phyloP scores from a whole-genome alignment of 2,113 vertebrate species.

The Hemiscyllium ocellatum region DNA sequence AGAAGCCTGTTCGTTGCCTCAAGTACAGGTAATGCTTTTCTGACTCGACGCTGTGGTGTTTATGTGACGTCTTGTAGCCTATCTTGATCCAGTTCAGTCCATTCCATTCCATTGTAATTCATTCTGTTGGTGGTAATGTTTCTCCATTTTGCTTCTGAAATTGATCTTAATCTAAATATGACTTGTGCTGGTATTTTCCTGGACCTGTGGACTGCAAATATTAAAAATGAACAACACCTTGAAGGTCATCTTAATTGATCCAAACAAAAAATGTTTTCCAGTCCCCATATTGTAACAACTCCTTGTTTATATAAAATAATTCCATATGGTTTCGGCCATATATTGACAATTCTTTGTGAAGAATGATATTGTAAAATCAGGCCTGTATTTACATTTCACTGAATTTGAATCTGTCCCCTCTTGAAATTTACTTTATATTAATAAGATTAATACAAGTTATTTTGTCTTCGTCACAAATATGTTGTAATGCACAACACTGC shows the following conservation, averaged over 20 bases:
- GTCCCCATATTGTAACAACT: not conserved
- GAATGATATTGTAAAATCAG: not conserved
- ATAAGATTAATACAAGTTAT: no score
- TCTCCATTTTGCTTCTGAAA: not conserved
- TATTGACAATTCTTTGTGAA: not conserved
- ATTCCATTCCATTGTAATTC: not conserved
- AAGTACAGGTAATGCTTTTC: constrained; percentile 73
- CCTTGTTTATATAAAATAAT: not conserved
- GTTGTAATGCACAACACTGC: no score
- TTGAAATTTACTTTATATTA: not conserved
- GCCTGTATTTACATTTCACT: not conserved
- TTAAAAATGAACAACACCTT: not conserved
- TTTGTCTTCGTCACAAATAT: no score
- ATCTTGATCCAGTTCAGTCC: no score
- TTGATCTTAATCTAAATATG: not conserved
- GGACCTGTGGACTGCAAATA: not conserved
- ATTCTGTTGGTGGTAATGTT: not conserved
- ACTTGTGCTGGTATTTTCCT: not conserved
- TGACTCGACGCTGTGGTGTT: constrained; percentile 44
- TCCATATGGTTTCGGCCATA: not conserved
- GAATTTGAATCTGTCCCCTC: not conserved
- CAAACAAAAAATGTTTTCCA: not conserved
- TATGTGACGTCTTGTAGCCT: constrained; percentile 46
- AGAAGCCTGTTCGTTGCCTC: constrained; percentile 76
- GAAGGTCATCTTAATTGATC: not conserved